Conservation (phyloP, 2,888 invertebrate genomes). For the Acleris laterana region DNA sequence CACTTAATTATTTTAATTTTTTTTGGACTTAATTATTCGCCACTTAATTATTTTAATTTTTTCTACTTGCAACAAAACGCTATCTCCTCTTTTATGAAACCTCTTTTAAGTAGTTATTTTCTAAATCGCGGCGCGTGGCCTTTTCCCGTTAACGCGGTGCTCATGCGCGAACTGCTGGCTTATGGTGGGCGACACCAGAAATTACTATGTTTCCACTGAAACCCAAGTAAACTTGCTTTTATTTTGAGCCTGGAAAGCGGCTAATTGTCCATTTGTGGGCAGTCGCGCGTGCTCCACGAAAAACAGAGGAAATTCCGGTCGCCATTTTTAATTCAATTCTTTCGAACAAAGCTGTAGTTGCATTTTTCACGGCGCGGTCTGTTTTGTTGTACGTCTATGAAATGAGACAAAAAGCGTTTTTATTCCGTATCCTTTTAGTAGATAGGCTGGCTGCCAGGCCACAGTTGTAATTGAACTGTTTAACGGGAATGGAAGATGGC, state of each 20-base stretch:
- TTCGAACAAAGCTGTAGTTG: slow-evolving; percentile 72
- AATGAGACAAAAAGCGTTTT: slow-evolving; percentile 66
- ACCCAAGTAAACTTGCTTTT: slow-evolving; percentile 52
- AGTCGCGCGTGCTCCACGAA: slow-evolving; percentile 71
- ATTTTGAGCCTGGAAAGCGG: slow-evolving; percentile 50
- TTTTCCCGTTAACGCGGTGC: slow-evolving; percentile 3
- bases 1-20: too few species aligned
- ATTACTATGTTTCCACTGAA: slow-evolving; percentile 58
- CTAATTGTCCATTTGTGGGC: slow-evolving; percentile 81
- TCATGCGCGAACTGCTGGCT: slow-evolving; percentile 26
- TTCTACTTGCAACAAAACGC: too few species aligned
- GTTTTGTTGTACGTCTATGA: slow-evolving; percentile 70
- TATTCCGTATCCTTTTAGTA: slow-evolving; percentile 66
- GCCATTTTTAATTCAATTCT: slow-evolving; percentile 82
- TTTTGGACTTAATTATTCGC: too few species aligned
- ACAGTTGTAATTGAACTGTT: slow-evolving; percentile 21
- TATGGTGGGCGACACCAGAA: slow-evolving; percentile 42
- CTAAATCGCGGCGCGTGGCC: not conserved
- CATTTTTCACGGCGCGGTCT: slow-evolving; percentile 46
- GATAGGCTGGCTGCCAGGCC: slow-evolving; percentile 44
- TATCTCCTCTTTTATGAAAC: too few species aligned
- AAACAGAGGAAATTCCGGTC: slow-evolving; percentile 69
- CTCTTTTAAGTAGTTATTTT: not conserved
- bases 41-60: too few species aligned
- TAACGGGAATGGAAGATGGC: slow-evolving; percentile 3